Percentiles rank a stretch among this genome's conserved stretches.
These are phyloP conservation scores for Chrysolina haemoptera DNA, from an alignment of 2,888 invertebrate genomes.

Conservation along the genomic window DNA sequence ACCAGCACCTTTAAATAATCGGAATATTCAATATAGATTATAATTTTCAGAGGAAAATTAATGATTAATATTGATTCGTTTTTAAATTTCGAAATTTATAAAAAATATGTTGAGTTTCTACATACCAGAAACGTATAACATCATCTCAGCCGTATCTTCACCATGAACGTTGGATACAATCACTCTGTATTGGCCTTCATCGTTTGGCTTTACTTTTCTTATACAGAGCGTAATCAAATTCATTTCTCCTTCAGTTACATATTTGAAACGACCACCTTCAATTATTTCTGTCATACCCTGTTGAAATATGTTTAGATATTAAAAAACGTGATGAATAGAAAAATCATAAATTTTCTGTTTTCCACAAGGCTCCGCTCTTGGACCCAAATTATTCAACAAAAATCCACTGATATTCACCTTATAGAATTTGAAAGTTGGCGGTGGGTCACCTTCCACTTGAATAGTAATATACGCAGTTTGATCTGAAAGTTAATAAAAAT, in stretches of 20 bases:
- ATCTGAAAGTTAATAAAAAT: constrained; percentile 73
- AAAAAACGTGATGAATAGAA: too few species aligned
- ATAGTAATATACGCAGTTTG: constrained; percentile 94
- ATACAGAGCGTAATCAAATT: constrained; percentile 95
- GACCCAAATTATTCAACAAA: not conserved
- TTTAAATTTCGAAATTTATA: too few species aligned
- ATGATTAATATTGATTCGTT: too few species aligned
- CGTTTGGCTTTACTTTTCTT: constrained; percentile 95
- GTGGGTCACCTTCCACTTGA: constrained; percentile 94
- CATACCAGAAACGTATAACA: constrained; percentile 94
- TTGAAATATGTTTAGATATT: constrained; percentile 13
- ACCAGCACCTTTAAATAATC: constrained; percentile 80
- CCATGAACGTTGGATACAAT: constrained; percentile 95
- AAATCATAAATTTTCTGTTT: too few species aligned
- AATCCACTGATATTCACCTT: constrained; percentile 71
- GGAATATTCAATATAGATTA: too few species aligned
- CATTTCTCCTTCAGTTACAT: constrained; percentile 93
- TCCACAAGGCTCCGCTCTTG: not conserved
- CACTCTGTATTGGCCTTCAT: constrained; percentile 96
- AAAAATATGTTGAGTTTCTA: constrained; percentile 6
- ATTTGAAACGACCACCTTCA: constrained; percentile 96
- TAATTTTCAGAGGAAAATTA: too few species aligned
- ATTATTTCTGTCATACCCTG: constrained; percentile 91
- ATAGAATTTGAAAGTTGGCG: constrained; percentile 96
- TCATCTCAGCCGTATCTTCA: constrained; percentile 96